These are phyloP conservation scores for Tragelaphus buxtoni DNA, from an alignment of 2,113 vertebrate genomes.

Conservation along the genomic window DNA sequence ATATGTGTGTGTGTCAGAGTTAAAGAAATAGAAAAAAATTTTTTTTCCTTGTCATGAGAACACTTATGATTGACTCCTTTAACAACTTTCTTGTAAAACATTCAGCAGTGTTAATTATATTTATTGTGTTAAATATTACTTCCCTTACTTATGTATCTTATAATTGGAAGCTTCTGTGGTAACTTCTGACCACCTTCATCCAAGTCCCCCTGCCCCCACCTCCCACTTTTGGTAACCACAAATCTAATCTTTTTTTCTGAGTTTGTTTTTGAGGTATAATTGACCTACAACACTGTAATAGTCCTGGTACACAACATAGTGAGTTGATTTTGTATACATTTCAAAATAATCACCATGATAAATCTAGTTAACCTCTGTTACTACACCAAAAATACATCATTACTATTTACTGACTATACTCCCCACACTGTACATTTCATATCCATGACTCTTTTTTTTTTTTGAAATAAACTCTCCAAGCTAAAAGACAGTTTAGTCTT, in stretches of 20 bases:
- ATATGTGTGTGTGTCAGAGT: neutral
- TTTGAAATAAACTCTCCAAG: neutral
- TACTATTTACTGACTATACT: neutral
- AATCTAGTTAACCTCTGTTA: neutral
- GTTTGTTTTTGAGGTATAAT: neutral
- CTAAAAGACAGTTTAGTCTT: neutral
- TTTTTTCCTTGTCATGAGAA: neutral
- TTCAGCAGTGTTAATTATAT: neutral
- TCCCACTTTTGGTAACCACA: neutral
- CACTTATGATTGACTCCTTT: neutral
- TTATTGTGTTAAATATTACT: neutral
- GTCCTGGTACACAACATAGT: neutral
- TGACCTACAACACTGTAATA: too few species aligned
- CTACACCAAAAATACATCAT: neutral
- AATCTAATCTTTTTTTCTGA: neutral
- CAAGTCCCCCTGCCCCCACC: neutral
- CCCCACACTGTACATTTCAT: neutral
- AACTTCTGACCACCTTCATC: neutral
- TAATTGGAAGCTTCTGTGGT: neutral
- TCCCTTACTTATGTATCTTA: neutral
- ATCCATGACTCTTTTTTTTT: neutral
- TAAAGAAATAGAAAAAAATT: neutral
- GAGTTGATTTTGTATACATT: neutral
- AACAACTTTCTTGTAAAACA: neutral
- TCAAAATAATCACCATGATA: neutral